Percentiles rank a stretch among this genome's conserved stretches.
These are phyloP conservation scores for Adrianichthys oophorus DNA, from an alignment of 2,797 vertebrate genomes.

Conservation along the genomic window DNA sequence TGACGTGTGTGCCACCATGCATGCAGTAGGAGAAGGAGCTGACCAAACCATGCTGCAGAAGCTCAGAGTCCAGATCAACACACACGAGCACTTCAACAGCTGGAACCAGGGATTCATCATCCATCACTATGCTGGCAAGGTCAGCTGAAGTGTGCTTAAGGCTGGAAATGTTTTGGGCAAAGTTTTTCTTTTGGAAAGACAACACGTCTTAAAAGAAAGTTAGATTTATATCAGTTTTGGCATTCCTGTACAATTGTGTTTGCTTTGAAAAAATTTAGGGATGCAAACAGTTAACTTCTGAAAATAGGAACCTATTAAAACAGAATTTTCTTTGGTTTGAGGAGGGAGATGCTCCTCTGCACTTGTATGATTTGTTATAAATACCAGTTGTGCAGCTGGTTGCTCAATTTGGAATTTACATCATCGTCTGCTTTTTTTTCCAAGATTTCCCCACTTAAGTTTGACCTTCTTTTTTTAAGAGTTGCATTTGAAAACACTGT, in stretches of 20 bases:
- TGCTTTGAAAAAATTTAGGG: slow-evolving; percentile 6
- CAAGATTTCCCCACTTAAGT: slow-evolving; percentile 29
- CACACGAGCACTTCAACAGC: slow-evolving; percentile 98
- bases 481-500: neutral
- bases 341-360: slow-evolving; percentile 21
- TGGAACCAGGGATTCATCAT: slow-evolving; percentile 99
- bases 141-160: slow-evolving; percentile 41
- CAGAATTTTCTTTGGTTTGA: slow-evolving; percentile 40
- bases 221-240: slow-evolving; percentile 1
- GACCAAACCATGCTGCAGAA: slow-evolving; percentile 98
- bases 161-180: neutral
- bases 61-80: slow-evolving; percentile 92
- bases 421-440: slow-evolving; percentile 37
- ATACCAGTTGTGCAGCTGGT: slow-evolving; percentile 49
- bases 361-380: slow-evolving; percentile 47
- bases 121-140: slow-evolving; percentile 98
- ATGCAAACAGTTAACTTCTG: slow-evolving; percentile 14
- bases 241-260: slow-evolving; percentile 9
- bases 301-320: slow-evolving; percentile 47
- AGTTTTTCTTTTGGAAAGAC: neutral
- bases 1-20: slow-evolving; percentile 98
- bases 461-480: slow-evolving; percentile 13
- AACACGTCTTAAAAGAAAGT: neutral
- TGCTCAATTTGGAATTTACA: slow-evolving; percentile 26
- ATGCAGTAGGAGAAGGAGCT: slow-evolving; percentile 94